These are phyloP conservation scores for Notiomystis cincta DNA, from an alignment of 2,113 vertebrate genomes.

Conservation along the genomic window DNA sequence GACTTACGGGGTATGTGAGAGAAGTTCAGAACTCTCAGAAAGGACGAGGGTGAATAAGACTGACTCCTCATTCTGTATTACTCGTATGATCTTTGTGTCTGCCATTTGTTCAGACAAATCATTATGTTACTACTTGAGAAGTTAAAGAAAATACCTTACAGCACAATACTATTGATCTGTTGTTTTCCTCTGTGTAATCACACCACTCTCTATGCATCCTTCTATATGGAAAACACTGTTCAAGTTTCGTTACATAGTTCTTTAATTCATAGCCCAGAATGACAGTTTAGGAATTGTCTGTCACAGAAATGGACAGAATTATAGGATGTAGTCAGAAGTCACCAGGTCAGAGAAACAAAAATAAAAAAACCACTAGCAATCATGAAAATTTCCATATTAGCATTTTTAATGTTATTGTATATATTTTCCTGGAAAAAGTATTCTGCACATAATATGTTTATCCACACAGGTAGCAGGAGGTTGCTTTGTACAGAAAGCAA, in stretches of 20 bases:
- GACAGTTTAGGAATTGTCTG: background rate
- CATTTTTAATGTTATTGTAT: background rate
- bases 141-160: background rate
- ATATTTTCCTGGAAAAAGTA: background rate
- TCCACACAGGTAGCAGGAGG: rapidly evolving
- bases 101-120: background rate
- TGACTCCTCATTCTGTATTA: background rate
- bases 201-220: background rate
- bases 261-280: background rate
- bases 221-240: background rate
- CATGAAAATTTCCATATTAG: background rate
- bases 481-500: background rate
- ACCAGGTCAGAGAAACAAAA: background rate
- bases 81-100: background rate
- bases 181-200: background rate
- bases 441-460: background rate
- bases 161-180: background rate
- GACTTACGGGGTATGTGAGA: rapidly evolving
- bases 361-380: background rate
- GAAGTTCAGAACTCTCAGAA: background rate
- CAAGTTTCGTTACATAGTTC: background rate
- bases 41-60: background rate
- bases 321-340: background rate
- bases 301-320: background rate
- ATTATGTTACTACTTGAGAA: background rate